Evolutionary conservation across 2,888 invertebrate species (phyloP).

Genomic region (Xanthia icteritia): DNA sequence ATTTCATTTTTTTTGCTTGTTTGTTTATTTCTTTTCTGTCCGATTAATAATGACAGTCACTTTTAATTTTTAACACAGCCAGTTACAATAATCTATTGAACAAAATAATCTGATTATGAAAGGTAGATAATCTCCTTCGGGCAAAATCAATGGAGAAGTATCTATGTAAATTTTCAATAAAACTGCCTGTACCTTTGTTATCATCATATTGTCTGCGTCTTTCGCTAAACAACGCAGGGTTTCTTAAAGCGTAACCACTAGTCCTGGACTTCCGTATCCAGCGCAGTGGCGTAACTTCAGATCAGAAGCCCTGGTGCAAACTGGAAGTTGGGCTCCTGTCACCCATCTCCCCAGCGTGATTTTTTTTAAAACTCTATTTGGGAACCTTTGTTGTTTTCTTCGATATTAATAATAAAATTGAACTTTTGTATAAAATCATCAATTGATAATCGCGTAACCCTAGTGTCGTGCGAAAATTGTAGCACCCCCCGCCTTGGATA

Average conservation of each 20-base stretch:
- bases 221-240: background rate
- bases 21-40: constrained; percentile 44
- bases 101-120: background rate
- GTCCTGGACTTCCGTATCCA: background rate
- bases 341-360: too few species aligned
- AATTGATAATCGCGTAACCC: too few species aligned
- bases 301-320: too few species aligned
- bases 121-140: constrained; percentile 5
- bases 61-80: constrained; percentile 47
- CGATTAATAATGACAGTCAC: constrained; percentile 25
- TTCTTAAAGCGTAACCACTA: background rate
- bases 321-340: too few species aligned
- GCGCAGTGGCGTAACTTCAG: too few species aligned
- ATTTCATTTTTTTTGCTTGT: constrained; percentile 59
- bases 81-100: constrained; percentile 18
- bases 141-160: background rate
- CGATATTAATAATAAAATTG: too few species aligned
- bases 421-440: too few species aligned
- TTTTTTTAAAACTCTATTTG: too few species aligned
- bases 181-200: background rate
- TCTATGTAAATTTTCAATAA: background rate
- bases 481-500: too few species aligned
- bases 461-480: too few species aligned
- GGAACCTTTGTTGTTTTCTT: too few species aligned
- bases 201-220: too few species aligned